A percentile compares a stretch with the other conserved stretches of the same genome.
These are phyloP conservation scores for Graptemys geographica DNA, from an alignment of 2,797 vertebrate species.

Conservation along the genomic window DNA sequence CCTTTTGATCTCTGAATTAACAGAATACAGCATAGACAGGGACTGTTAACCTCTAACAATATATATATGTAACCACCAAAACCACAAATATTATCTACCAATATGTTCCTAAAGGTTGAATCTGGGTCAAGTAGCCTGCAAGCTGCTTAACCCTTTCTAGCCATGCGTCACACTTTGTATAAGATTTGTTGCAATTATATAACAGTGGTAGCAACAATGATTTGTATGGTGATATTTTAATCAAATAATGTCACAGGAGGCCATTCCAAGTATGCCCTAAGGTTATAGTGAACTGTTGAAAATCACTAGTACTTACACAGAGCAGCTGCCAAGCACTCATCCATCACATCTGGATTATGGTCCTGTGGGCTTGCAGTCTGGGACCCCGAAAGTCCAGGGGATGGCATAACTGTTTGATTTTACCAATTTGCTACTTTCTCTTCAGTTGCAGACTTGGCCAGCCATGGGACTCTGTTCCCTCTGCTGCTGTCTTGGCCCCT, in stretches of 20 bases:
- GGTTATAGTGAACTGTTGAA: background rate
- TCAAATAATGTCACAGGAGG: background rate
- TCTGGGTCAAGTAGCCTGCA: too few species aligned
- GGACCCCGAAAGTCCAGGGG: background rate
- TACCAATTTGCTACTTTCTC: background rate
- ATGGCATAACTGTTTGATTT: background rate
- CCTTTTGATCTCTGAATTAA: too few species aligned
- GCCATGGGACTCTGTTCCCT: background rate
- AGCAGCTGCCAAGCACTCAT: background rate
- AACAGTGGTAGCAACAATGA: too few species aligned
- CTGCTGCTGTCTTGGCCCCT: background rate
- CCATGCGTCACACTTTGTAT: too few species aligned
- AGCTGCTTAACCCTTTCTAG: too few species aligned
- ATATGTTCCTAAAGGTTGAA: too few species aligned
- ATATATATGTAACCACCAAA: too few species aligned
- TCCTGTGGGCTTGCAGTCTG: background rate
- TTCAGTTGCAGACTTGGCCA: background rate
- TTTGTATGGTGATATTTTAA: too few species aligned
- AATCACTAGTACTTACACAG: background rate
- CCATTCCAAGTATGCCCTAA: background rate
- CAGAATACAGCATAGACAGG: too few species aligned
- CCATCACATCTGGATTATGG: background rate
- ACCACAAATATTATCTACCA: too few species aligned
- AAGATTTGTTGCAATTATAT: too few species aligned
- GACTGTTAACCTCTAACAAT: too few species aligned